Evolutionary conservation across 2,888 invertebrate genomes (phyloP), one percentile per base, ranked within the genome.

Genomic region (Colostygia pectinataria): DNA sequence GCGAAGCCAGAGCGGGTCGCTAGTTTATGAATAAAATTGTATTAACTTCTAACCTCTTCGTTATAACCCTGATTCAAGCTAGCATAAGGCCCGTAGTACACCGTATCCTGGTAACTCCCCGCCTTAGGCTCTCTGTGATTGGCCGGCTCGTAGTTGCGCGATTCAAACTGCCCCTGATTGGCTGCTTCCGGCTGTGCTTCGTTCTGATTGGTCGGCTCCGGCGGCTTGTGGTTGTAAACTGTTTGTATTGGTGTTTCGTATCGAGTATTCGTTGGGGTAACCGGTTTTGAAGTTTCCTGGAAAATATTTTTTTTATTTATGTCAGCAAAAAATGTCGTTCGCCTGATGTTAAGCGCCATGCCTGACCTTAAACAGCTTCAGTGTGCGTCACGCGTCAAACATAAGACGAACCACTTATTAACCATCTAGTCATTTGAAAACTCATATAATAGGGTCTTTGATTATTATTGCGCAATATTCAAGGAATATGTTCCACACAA

Each of bases 31-130:
- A 4, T 3, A 18, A 18, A 18, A 27, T n/a, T n/a, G n/a, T n/a
- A n/a, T n/a, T n/a, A n/a, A 27, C 6, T 12, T 24, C 9, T 80
- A 78, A 53, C 65, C 68, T 42, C 80, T 71, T 48, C 72, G 73
- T 18, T 61, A 63, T 37, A 76, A 66, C 1, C 58, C 50, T 54
- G 53, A 6, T 47, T 47, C 0, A 39, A n/a, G 12, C 13, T 41
- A 31, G 54, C 32, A 25, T 36, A 37, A 36, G 59, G 57, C 34
- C 47, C 40, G 51, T 14, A 15, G 41, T 15, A 32, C 51, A 43
- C 10, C 40, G 43, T 25, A 41, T 57, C 31, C 4, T 49, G 38
- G 5, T 63, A 68, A 55, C 57, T 66, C 39, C 63, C 37, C 36
- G 41, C 53, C 18, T 54, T 34, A 2, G 49, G 20, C 41, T 68